Base-by-base conservation (phyloP, 2,888 invertebrate species). In the Deroplatys truncata region DNA sequence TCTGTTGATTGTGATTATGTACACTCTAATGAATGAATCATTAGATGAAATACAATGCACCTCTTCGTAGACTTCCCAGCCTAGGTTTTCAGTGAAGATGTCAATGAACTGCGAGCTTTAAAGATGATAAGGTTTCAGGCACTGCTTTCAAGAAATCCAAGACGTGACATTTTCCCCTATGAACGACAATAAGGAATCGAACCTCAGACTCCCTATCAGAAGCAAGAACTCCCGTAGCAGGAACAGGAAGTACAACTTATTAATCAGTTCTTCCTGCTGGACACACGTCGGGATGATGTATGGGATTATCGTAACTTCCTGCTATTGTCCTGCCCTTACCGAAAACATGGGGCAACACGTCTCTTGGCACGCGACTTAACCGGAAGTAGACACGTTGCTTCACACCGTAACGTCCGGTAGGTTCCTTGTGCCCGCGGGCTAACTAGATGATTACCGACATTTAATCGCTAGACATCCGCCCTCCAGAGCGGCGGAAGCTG, bases 261-360 rank as follows among this genome's bases (percentile, higher is more conserved):
- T 87, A 87, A 87, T 87, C 28, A 35, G 83, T 87, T 87, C 87
- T 35, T 87, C 87, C 87, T 82, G 87, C 35, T 43, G 43, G 43
- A 43, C 43, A 43, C 43, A 43, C 43, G 43, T 43, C 31, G 16
- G 35, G 83, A 83, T 49, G 43, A 87, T 87, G 35, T 87, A 87
- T 87, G 87, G 87, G 87, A n/a, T 83, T 82, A 72, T 28, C 82
- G 28, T 25, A 86, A 25, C 25, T 83, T 83, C 87, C 82, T 15
- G 15, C 87, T 28, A 28, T 87, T 87, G 87, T 87, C 31, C 83
- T 87, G 82, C 5, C 9, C 35, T 35, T 87, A 83, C 43, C 28
- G 83, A 31, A 87, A 72, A 87, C 35, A 35, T 82, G 20, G 56
- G 56, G 56, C 20, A 72, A 72, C 56, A 72, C 25, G 56, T 20